Conservation (phyloP, 2,888 invertebrate genomes). For the Mystacides longicornis region DNA sequence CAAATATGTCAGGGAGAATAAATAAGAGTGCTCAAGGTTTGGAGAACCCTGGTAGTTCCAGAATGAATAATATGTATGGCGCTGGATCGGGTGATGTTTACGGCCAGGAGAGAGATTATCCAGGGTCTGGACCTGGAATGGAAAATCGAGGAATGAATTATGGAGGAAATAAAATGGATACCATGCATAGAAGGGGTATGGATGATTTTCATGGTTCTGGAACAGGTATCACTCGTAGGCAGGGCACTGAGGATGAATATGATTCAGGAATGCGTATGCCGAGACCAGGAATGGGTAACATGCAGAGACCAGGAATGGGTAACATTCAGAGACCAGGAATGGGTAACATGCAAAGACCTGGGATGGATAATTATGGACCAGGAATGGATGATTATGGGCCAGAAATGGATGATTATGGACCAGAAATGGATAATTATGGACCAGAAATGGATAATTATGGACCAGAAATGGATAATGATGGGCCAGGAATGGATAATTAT, state of each 20-base stretch:
- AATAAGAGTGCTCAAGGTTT: neutral
- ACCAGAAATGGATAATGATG: constrained; percentile 7
- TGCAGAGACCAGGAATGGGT: constrained; percentile 19
- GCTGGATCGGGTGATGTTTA: no score
- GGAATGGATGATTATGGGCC: constrained; percentile 36
- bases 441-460: constrained; percentile 26
- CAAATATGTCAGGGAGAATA: neutral
- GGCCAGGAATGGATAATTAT: no score
- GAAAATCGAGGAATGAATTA: constrained; percentile 26
- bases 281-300: constrained; percentile 35
- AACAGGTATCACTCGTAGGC: neutral
- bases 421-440: constrained; percentile 36
- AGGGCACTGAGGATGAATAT: constrained; percentile 21
- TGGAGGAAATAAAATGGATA: constrained; percentile 33
- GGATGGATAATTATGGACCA: constrained; percentile 35
- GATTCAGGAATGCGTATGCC: constrained; percentile 35
- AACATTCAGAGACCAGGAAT: constrained; percentile 23
- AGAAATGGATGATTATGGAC: constrained; percentile 34
- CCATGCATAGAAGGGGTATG: constrained; percentile 33
- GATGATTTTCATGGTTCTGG: neutral
- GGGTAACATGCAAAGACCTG: constrained; percentile 31
- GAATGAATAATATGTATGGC: neutral
- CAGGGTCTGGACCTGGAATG: constrained; percentile 17
- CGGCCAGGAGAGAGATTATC: no score
- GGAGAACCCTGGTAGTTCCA: no score